Evolutionary conservation across 2,888 invertebrate species (phyloP).

Genomic region (Thymelicus sylvestris): DNA sequence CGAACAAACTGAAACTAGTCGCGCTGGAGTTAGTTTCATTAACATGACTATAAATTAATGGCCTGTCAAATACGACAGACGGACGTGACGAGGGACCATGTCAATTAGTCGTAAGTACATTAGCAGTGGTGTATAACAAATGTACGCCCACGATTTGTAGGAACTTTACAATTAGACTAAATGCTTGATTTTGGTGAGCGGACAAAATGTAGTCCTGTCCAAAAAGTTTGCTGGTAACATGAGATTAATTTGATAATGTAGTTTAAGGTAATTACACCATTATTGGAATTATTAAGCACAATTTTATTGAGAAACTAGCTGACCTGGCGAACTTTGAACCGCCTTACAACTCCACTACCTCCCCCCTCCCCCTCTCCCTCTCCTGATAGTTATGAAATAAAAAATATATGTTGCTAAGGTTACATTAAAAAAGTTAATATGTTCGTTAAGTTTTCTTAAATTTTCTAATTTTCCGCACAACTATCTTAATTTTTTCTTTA

Average conservation of each 20-base stretch:
- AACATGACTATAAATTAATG: conserved; percentile 34
- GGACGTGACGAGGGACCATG: conserved; percentile 25
- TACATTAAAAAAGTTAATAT: no score
- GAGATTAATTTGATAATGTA: background rate
- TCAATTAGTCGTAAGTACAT: conserved; percentile 33
- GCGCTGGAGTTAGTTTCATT: conserved; percentile 30
- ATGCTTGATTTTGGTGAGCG: conserved; percentile 20
- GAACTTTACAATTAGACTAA: conserved; percentile 13
- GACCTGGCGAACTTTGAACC: no score
- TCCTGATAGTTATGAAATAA: no score
- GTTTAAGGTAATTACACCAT: background rate
- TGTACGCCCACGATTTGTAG: conserved; percentile 6
- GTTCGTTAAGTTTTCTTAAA: no score
- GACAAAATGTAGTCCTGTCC: background rate
- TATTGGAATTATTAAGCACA: no score
- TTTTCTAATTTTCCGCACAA: no score
- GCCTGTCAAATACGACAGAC: conserved; percentile 33
- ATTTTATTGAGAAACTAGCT: no score
- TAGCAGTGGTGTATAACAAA: conserved; percentile 12
- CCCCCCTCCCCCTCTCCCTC: no score
- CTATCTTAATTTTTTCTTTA: no score
- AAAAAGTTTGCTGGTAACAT: background rate
- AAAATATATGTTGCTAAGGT: no score
- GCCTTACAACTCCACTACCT: no score
- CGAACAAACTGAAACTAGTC: conserved; percentile 22